Evolutionary conservation across 1,140 invertebrate species (phyloP).

Genomic region (Lepidotrigona ventralis): DNA sequence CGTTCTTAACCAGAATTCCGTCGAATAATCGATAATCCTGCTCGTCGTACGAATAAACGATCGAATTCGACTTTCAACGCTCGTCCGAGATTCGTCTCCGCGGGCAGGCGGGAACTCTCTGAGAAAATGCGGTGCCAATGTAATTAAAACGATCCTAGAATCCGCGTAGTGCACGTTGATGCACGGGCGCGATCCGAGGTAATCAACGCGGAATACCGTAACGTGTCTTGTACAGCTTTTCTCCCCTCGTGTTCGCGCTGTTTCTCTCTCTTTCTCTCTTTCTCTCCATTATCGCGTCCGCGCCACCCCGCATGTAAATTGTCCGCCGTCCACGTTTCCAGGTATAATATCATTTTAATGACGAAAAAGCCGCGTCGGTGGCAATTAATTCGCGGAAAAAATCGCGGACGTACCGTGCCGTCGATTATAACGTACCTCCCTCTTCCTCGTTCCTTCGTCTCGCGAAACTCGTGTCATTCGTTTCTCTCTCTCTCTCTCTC

Average conservation of each 20-base stretch:
- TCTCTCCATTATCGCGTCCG: constrained; percentile 54
- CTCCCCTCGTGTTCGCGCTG: not conserved
- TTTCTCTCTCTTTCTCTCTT: not conserved
- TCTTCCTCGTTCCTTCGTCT: constrained; percentile 17
- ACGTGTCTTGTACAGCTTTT: constrained; percentile 46
- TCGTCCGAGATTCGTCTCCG: too few species aligned
- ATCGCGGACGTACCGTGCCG: constrained; percentile 19
- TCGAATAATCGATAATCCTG: not conserved
- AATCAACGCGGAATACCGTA: constrained; percentile 74
- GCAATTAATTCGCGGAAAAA: constrained; percentile 70
- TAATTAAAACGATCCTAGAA: constrained; percentile 58
- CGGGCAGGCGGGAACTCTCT: not conserved
- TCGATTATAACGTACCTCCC: constrained; percentile 55
- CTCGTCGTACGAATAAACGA: not conserved
- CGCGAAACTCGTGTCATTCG: not conserved
- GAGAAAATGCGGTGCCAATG: not conserved
- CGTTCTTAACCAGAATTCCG: constrained; percentile 15
- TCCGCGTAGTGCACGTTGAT: constrained; percentile 39
- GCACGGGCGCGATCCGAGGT: constrained; percentile 61
- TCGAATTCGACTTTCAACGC: not conserved
- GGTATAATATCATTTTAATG: constrained; percentile 78
- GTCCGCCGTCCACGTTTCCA: constrained; percentile 63
- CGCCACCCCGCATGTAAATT: constrained; percentile 68
- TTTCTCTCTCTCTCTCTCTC: not conserved
- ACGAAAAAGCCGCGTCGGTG: constrained; percentile 66